Base-by-base conservation (phyloP, 1,140 invertebrate genomes). In the Macrobrachium nipponense region DNA sequence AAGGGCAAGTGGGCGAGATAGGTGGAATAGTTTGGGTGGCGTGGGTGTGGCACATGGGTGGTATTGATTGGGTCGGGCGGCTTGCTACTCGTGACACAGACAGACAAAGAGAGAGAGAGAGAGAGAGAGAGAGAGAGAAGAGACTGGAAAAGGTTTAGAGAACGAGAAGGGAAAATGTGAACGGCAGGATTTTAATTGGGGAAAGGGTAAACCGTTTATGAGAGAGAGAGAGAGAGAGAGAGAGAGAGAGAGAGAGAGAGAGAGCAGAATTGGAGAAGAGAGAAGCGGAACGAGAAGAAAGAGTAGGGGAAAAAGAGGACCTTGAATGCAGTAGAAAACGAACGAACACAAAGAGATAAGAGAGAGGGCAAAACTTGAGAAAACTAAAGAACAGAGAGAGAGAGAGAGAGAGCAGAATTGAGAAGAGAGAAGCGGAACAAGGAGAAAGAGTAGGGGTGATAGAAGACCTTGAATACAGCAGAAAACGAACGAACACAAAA, bases 221-320 rank as follows among this genome's bases (percentile, higher is more conserved):
- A 61, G n/a, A 27, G 76, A 62, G 18, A 78, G 18, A 78, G 59
- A 78, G 51, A 78, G 23, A 78, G 59, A 27, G 51, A 51, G 76
- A 68, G 36, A 68, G 36, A 80, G 62, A 68, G 58, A 68, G 62
- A 51, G 27, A 68, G 61, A 80, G 36, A 68, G 62, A 68, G 62
- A 80, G 36, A 80, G 62, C n/a, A 5, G 23, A 20, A 80, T 23
- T 8, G 20, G 36, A 44, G 68, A 18, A 80, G 36, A 51, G 78
- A 80, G 62, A 80, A n/a, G 51, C 23, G 7, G 11, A 62, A 18
- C 60, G 76, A 78, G 59, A 61, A 18, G 36, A 8, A 44, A 23
- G 58, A 23, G 58, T 10, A 77, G 18, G 60, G 59, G 58, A 61
- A 18, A 23, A 4, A 8, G 27, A 15, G 10, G 2, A 7, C 5